Conservation (phyloP, 2,113 vertebrate species). For the Paedocypris sp. region DNA sequence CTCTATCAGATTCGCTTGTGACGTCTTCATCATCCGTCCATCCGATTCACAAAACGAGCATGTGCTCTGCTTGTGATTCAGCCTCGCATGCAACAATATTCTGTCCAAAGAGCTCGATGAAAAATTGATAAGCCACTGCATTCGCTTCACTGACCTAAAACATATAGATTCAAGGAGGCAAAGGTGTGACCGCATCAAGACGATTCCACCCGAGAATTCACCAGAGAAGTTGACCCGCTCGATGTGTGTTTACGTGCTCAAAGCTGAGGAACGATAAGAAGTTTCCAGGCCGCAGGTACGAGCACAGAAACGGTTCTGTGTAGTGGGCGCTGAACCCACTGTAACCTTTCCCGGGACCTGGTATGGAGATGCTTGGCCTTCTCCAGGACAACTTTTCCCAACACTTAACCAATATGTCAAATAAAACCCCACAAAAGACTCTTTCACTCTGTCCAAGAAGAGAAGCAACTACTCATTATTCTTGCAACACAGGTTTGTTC, state of each 20-base stretch:
- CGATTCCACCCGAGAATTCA: not conserved
- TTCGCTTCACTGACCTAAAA: constrained; percentile 65
- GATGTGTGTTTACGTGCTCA: too few relatives aligned
- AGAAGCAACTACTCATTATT: constrained; percentile 46
- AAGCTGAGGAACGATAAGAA: too few relatives aligned
- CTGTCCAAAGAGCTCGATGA: constrained; percentile 48
- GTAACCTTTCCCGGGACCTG: constrained; percentile 40
- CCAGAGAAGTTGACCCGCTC: too few relatives aligned
- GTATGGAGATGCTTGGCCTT: constrained; percentile 50
- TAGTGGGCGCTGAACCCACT: constrained; percentile 32
- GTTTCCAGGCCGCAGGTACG: constrained; percentile 1
- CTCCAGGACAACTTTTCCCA: constrained; percentile 52
- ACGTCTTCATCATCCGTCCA: too few relatives aligned
- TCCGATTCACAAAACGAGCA: not conserved
- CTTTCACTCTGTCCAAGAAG: constrained; percentile 33
- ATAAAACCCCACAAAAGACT: constrained; percentile 40
- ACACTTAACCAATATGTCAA: constrained; percentile 41
- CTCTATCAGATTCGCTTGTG: too few relatives aligned
- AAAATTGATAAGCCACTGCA: constrained; percentile 62
- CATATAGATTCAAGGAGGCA: constrained; percentile 49
- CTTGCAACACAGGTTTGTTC: constrained; percentile 39
- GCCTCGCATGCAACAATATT: constrained; percentile 28
- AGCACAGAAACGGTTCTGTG: constrained; percentile 22
- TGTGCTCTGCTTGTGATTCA: constrained; percentile 2
- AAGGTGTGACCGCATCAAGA: constrained; percentile 39